Evolutionary conservation across 2,888 invertebrate species (phyloP).

Genomic region (Cenopis cana): DNA sequence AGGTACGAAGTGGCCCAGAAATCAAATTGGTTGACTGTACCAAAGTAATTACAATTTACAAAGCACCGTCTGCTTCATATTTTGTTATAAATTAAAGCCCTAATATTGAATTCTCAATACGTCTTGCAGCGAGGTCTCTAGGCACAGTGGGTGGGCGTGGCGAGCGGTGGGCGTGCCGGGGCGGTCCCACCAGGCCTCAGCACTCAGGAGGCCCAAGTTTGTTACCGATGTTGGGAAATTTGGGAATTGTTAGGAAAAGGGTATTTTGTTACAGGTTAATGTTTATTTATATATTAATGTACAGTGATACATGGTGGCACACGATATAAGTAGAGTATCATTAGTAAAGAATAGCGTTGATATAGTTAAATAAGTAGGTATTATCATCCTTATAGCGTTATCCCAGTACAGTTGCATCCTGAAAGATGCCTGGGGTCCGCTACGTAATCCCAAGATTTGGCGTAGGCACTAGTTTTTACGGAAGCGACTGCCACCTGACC

Average conservation of each 20-base stretch:
- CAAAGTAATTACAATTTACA: conserved; percentile 8
- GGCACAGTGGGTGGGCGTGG: conserved; percentile 72
- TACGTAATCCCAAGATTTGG: too few relatives aligned
- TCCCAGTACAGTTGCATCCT: too few relatives aligned
- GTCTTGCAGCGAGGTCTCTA: conserved; percentile 63
- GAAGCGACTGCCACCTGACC: too few relatives aligned
- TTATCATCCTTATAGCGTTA: too few relatives aligned
- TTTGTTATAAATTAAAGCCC: conserved; percentile 28
- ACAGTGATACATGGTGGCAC: neutral
- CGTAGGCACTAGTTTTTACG: too few relatives aligned
- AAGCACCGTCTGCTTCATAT: conserved; percentile 15
- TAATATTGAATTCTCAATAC: conserved; percentile 38
- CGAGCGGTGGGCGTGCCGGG: conserved; percentile 68
- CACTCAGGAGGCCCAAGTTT: conserved; percentile 61
- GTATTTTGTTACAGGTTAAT: conserved; percentile 12
- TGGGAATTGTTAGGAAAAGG: conserved; percentile 35
- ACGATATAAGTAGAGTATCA: neutral
- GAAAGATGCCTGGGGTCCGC: too few relatives aligned
- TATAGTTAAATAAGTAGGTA: too few relatives aligned
- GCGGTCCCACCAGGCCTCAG: conserved; percentile 74
- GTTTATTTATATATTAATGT: conserved; percentile 4
- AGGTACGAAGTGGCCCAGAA: too few relatives aligned
- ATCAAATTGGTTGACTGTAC: neutral
- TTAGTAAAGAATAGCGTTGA: too few relatives aligned
- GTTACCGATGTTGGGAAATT: conserved; percentile 48